Evolutionary conservation across 2,797 vertebrate species (phyloP).

Genomic region (Myoxocephalus aenaeus): DNA sequence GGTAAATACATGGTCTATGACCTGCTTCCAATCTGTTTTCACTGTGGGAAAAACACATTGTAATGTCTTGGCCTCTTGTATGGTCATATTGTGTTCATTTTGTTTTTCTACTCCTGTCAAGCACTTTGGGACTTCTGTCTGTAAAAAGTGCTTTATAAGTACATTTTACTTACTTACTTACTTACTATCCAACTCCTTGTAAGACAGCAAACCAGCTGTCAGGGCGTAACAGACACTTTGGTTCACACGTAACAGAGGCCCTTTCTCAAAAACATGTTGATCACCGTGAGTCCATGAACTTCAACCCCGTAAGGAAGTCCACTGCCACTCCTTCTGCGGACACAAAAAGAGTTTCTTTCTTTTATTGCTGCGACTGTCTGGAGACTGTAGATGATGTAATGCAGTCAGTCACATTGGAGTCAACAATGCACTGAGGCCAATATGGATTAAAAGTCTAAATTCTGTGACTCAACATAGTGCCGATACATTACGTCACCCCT

Average conservation of each 20-base stretch:
- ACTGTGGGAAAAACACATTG: no score
- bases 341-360: conserved; percentile 38
- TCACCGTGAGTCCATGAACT: conserved; percentile 33
- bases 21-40: no score
- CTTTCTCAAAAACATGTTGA: conserved; percentile 17
- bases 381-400: conserved; percentile 62
- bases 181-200: not conserved
- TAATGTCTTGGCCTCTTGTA: no score
- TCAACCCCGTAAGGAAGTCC: conserved; percentile 6
- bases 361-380: conserved; percentile 27
- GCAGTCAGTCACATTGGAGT: conserved; percentile 57
- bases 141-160: no score
- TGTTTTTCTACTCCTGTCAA: no score
- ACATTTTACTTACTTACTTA: no score
- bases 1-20: no score
- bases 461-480: conserved; percentile 63
- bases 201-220: not conserved
- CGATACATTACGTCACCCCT: conserved; percentile 76
- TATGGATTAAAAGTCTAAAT: conserved; percentile 73
- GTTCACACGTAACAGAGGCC: not conserved
- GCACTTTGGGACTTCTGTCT: no score
- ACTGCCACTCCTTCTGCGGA: conserved; percentile 10
- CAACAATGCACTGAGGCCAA: conserved; percentile 68
- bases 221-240: not conserved
- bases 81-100: no score